phyloP scores from a whole-genome alignment of 2,113 vertebrate genomes.

The Lophius piscatorius region DNA sequence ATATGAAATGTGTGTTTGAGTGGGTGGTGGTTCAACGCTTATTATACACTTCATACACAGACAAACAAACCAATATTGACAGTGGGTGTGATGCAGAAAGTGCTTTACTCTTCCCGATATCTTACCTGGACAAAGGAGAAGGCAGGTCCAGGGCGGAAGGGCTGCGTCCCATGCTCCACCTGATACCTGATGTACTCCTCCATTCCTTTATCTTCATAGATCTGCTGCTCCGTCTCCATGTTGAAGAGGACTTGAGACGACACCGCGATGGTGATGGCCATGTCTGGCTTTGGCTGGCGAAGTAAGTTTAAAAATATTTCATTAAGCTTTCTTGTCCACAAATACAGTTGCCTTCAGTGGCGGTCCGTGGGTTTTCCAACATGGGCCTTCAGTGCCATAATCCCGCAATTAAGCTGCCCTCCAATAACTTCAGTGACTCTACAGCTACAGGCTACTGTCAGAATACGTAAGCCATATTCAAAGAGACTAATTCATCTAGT shows the following conservation, averaged over 20 bases:
- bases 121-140: constrained; percentile 95
- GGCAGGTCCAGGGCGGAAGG: constrained; percentile 90
- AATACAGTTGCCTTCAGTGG: not conserved
- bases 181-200: constrained; percentile 93
- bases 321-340: not conserved
- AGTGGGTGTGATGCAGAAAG: not conserved
- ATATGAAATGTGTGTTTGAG: not conserved
- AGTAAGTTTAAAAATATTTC: not conserved
- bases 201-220: constrained; percentile 88
- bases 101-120: not conserved
- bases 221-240: constrained; percentile 93
- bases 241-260: constrained; percentile 92
- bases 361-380: too few species aligned
- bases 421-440: too few species aligned
- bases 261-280: constrained; percentile 93
- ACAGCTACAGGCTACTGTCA: too few species aligned
- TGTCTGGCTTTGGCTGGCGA: constrained; percentile 88
- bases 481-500: too few species aligned
- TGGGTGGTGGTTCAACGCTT: constrained; percentile 7
- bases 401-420: too few species aligned
- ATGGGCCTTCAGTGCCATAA: too few species aligned
- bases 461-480: too few species aligned
- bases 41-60: constrained; percentile 79
- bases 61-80: constrained; percentile 7
- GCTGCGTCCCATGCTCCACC: constrained; percentile 89